A percentile compares a stretch with the other conserved stretches of the same genome.
Evolutionary conservation across 2,113 vertebrate species (phyloP).

Genomic region (Dipodomys ordii): DNA sequence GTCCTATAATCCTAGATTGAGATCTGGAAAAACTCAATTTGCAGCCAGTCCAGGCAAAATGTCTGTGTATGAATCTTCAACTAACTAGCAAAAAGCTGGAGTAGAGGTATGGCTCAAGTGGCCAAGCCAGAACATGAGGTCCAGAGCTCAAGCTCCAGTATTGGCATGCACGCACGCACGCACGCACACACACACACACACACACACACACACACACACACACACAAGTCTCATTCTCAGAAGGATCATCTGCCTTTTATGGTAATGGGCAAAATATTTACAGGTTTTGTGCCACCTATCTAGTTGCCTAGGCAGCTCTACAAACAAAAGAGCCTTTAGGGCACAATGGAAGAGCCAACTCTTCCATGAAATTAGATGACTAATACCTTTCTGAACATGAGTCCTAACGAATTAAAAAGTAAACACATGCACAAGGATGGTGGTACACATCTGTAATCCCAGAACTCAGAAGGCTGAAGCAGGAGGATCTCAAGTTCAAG

Average conservation of each 20-base stretch:
- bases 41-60: too few relatives aligned
- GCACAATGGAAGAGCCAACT: background rate
- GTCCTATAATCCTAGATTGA: too few relatives aligned
- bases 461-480: background rate
- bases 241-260: background rate
- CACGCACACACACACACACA: too few relatives aligned
- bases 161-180: too few relatives aligned
- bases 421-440: background rate
- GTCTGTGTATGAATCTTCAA: too few relatives aligned
- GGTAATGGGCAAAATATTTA: background rate
- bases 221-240: background rate
- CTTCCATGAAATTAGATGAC: background rate
- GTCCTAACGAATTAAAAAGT: background rate
- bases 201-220: too few relatives aligned
- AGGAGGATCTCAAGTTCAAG: background rate
- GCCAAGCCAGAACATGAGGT: too few relatives aligned
- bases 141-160: too few relatives aligned
- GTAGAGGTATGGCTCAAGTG: too few relatives aligned
- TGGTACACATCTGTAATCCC: background rate
- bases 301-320: background rate
- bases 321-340: background rate
- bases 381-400: background rate
- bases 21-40: too few relatives aligned
- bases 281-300: background rate
- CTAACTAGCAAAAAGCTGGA: too few relatives aligned